Conservation (phyloP, 2,113 vertebrate species). For the Saimiri boliviensis region DNA sequence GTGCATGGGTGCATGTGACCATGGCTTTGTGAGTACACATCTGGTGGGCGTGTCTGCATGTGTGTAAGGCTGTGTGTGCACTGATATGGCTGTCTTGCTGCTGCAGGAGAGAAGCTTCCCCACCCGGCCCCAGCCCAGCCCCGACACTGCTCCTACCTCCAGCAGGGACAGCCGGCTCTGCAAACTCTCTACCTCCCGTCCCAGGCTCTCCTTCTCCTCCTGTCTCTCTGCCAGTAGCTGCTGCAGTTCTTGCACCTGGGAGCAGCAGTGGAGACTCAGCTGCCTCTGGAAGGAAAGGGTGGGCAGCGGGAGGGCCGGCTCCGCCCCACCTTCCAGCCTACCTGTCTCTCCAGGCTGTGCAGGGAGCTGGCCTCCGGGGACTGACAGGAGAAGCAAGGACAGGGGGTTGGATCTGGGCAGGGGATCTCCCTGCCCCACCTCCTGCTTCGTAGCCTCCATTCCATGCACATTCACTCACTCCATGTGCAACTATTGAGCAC, state of each 20-base stretch:
- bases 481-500: not conserved
- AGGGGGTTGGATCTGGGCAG: not conserved
- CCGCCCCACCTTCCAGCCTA: not conserved
- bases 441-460: not conserved
- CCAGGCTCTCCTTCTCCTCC: conserved; percentile 89
- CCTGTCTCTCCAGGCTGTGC: conserved; percentile 84
- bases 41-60: not conserved
- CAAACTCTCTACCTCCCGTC: conserved; percentile 87
- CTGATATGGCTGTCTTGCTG: accelerated
- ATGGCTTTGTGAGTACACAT: not conserved
- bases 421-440: not conserved
- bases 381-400: conserved; percentile 42
- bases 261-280: not conserved
- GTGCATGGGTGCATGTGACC: not conserved
- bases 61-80: not conserved
- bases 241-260: conserved; percentile 88
- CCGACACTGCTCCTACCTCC: conserved; percentile 71
- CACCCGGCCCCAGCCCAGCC: not conserved
- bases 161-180: conserved; percentile 83
- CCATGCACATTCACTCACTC: not conserved
- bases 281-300: accelerated
- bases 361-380: conserved; percentile 76
- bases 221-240: conserved; percentile 84
- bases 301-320: too few species aligned
- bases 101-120: not conserved